Conservation (phyloP, 64 coral and sea anemone genomes). For the Montipora foliosa region DNA sequence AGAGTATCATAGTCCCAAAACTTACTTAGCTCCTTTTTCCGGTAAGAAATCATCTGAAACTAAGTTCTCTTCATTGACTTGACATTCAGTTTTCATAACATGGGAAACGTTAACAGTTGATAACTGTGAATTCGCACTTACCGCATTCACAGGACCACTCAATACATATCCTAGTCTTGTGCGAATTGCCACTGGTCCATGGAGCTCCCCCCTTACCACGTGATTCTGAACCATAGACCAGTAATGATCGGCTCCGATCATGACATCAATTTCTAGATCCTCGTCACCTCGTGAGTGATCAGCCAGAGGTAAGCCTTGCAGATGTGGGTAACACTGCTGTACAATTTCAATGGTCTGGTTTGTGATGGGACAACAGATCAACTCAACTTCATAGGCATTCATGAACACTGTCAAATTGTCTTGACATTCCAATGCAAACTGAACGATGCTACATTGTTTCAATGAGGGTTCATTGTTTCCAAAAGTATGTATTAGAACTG, state of each 20-base stretch:
- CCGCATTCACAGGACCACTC: constrained; percentile 47
- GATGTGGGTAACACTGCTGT: constrained; percentile 43
- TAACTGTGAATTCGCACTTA: not conserved
- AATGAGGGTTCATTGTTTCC: constrained; percentile 31
- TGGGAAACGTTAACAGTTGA: constrained; percentile 47
- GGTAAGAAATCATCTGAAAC: constrained; percentile 22
- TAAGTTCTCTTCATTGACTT: constrained; percentile 47
- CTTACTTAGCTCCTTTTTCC: not conserved
- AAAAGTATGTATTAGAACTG: constrained; percentile 60
- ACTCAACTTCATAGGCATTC: constrained; percentile 61
- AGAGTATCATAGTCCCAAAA: constrained; percentile 71
- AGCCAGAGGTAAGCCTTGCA: constrained; percentile 56
- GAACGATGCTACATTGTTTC: constrained; percentile 38
- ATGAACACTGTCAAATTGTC: constrained; percentile 58
- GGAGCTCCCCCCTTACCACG: constrained; percentile 70
- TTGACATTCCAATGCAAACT: no score
- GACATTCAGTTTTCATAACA: constrained; percentile 62
- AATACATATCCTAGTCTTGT: constrained; percentile 60
- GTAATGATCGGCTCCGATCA: constrained; percentile 85
- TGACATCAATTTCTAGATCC: constrained; percentile 58
- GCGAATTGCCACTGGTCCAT: constrained; percentile 46
- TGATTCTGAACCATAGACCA: constrained; percentile 69
- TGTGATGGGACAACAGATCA: constrained; percentile 54
- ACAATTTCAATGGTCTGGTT: no score
- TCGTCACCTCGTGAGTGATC: constrained; percentile 38